Conservation (phyloP, 2,113 vertebrate species). For the Halichoerus grypus region DNA sequence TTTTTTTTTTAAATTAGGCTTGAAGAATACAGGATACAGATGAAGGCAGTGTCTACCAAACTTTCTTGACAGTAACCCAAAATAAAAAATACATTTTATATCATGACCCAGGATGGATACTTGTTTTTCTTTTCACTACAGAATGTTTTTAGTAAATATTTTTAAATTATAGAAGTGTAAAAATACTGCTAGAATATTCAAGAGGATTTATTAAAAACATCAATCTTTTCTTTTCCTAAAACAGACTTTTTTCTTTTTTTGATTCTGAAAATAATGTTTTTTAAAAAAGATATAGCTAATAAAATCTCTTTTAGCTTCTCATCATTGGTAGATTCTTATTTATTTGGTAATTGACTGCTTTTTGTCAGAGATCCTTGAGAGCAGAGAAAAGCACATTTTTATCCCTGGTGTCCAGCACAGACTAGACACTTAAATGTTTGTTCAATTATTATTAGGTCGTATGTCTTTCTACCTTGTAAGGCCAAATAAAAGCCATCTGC, state of each 20-base stretch:
- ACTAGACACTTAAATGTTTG: constrained; percentile 1
- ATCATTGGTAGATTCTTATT: background rate
- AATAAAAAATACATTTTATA: constrained; percentile 15
- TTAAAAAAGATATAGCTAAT: background rate
- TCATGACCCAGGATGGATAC: background rate
- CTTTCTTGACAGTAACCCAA: background rate
- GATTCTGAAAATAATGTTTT: background rate
- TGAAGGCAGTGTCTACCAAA: background rate
- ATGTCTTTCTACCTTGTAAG: constrained; percentile 9
- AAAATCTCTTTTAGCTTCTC: background rate
- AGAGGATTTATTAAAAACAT: background rate
- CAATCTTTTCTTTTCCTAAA: constrained; percentile 17
- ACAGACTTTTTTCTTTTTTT: background rate
- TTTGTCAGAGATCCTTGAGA: background rate
- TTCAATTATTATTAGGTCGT: background rate
- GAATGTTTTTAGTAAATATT: constrained; percentile 34
- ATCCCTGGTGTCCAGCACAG: background rate
- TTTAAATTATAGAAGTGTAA: constrained; percentile 32
- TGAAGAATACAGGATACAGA: background rate
- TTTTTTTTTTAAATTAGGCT: constrained; percentile 47
- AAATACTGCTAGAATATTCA: background rate
- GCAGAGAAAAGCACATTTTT: background rate
- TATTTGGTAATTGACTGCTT: constrained; percentile 28
- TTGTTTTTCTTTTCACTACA: constrained; percentile 33
- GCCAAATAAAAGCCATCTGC: background rate